These are phyloP conservation scores for Arnoldichthys spilopterus DNA, from an alignment of 2,797 vertebrate species.

Conservation along the genomic window DNA sequence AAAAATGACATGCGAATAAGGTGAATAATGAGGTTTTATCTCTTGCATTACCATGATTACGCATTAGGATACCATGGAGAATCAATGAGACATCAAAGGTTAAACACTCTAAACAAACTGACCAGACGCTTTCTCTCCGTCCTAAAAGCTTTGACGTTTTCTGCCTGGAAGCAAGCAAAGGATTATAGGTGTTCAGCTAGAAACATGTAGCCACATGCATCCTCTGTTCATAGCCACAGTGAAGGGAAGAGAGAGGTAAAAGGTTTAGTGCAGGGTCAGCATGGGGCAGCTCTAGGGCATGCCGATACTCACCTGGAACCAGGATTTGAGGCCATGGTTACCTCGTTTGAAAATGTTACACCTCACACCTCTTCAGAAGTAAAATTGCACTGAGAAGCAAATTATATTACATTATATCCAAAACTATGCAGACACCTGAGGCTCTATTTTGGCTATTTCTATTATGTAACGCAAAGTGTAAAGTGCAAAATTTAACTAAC, in stretches of 20 bases:
- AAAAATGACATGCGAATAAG: not conserved
- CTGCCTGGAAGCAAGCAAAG: not conserved
- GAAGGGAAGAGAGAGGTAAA: not conserved
- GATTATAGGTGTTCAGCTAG: not conserved
- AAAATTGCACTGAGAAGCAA: not conserved
- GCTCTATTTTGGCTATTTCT: no score
- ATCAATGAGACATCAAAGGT: no score
- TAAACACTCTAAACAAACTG: no score
- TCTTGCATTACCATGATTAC: not conserved
- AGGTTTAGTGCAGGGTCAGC: conserved; percentile 7
- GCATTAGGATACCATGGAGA: not conserved
- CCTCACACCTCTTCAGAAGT: no score
- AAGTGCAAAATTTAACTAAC: no score
- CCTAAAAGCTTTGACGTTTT: not conserved
- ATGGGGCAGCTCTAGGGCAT: not conserved
- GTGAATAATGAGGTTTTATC: not conserved
- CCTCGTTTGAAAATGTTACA: not conserved
- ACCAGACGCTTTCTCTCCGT: not conserved
- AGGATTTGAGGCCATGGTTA: not conserved
- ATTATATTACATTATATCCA: not conserved
- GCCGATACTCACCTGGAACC: not conserved
- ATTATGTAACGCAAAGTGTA: no score
- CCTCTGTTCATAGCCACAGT: not conserved
- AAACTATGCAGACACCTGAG: not conserved
- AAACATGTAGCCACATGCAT: not conserved